A percentile compares a stretch with the other conserved stretches of the same genome.
Evolutionary conservation across 1,140 invertebrate genomes (phyloP).

Genomic region (Meteorus sp.): DNA sequence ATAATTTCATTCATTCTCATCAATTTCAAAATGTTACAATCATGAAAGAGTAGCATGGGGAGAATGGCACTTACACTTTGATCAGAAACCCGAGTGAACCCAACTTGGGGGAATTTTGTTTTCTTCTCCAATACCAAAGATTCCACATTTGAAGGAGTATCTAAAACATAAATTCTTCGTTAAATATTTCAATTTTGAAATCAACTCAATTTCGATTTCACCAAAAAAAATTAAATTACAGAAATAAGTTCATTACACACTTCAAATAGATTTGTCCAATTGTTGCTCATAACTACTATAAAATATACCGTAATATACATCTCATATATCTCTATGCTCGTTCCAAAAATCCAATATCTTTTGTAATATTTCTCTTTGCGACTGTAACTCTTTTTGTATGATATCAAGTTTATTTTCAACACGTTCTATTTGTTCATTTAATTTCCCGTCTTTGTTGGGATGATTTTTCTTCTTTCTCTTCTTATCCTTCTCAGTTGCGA

Average conservation of each 20-base stretch:
- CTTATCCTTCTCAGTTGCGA: too few relatives aligned
- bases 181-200: too few relatives aligned
- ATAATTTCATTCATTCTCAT: background rate
- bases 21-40: background rate
- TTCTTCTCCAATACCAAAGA: background rate
- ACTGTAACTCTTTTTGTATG: background rate
- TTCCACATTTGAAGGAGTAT: background rate
- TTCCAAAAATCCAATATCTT: background rate
- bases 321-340: background rate
- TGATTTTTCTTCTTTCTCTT: too few relatives aligned
- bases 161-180: background rate
- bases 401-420: too few relatives aligned
- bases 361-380: background rate
- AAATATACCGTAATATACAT: too few relatives aligned
- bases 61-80: background rate
- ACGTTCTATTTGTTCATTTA: too few relatives aligned
- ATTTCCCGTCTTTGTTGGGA: too few relatives aligned
- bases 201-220: too few relatives aligned
- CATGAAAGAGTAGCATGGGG: background rate
- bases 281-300: too few relatives aligned
- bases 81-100: conserved; percentile 1
- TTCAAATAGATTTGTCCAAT: too few relatives aligned
- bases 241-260: background rate
- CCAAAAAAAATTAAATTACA: too few relatives aligned
- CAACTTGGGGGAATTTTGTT: background rate